Evolutionary conservation across 2,888 invertebrate species (phyloP).

Genomic region (Mesochorus sp.): DNA sequence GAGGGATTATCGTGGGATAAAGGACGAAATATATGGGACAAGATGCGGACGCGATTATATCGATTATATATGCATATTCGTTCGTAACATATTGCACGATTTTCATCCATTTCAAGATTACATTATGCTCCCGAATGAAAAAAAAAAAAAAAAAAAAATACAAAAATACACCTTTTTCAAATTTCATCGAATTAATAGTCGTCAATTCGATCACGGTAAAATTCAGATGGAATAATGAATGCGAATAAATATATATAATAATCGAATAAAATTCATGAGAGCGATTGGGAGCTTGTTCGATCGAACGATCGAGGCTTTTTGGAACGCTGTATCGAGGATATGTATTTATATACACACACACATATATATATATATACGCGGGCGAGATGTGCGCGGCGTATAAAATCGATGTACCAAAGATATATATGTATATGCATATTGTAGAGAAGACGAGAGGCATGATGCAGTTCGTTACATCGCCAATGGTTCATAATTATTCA

Average conservation of each 20-base stretch:
- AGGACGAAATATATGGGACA: conserved; percentile 21
- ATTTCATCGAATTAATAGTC: no score
- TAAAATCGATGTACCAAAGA: conserved; percentile 31
- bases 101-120: conserved; percentile 1
- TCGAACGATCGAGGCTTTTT: background rate
- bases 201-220: no score
- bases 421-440: conserved; percentile 12
- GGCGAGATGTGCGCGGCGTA: conserved; percentile 6
- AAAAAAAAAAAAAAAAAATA: no score
- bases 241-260: no score
- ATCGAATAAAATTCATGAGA: no score
- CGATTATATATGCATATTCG: conserved; percentile 19
- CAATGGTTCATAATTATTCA: conserved; percentile 74
- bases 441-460: conserved; percentile 26
- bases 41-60: conserved; percentile 1
- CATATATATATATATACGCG: no score
- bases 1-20: conserved; percentile 40
- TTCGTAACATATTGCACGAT: background rate
- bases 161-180: no score
- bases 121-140: no score
- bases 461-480: conserved; percentile 58
- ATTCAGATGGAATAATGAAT: no score
- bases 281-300: background rate
- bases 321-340: no score
- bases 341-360: no score